phyloP scores from a whole-genome alignment of 1,140 invertebrate genomes.

The Agrypnia vestita region DNA sequence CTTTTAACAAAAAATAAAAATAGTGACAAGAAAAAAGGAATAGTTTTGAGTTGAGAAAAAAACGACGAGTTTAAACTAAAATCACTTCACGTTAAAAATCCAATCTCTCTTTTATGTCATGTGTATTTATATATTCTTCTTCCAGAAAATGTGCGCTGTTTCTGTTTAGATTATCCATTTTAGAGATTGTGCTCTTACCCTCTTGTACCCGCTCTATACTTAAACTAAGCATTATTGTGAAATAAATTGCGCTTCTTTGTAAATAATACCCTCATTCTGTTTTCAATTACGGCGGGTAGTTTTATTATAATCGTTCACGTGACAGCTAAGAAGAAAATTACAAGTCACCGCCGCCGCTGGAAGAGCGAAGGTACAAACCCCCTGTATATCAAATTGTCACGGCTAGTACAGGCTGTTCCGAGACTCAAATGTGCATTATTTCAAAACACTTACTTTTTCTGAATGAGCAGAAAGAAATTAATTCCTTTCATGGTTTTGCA shows the following conservation, averaged over 20 bases:
- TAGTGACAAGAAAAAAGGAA: too few species aligned
- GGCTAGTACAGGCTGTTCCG: neutral
- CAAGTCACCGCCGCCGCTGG: neutral
- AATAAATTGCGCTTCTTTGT: neutral
- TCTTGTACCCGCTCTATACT: neutral
- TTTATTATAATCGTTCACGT: constrained; percentile 5
- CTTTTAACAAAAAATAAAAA: too few species aligned
- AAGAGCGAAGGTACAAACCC: neutral
- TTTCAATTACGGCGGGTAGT: constrained; percentile 8
- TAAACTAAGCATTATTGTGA: neutral
- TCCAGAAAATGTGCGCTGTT: neutral
- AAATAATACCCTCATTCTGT: neutral
- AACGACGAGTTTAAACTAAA: too few species aligned
- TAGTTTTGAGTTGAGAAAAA: too few species aligned
- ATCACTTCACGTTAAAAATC: neutral
- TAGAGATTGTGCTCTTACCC: neutral
- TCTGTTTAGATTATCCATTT: neutral
- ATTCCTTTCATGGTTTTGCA: too few species aligned
- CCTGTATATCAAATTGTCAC: neutral
- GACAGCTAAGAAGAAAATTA: constrained; percentile 14
- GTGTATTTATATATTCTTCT: neutral
- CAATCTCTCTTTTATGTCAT: neutral
- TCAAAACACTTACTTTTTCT: too few species aligned
- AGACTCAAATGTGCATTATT: too few species aligned
- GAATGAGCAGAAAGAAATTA: too few species aligned